Conservation (phyloP, 2,797 vertebrate genomes). For the Notolabrus celidotus region DNA sequence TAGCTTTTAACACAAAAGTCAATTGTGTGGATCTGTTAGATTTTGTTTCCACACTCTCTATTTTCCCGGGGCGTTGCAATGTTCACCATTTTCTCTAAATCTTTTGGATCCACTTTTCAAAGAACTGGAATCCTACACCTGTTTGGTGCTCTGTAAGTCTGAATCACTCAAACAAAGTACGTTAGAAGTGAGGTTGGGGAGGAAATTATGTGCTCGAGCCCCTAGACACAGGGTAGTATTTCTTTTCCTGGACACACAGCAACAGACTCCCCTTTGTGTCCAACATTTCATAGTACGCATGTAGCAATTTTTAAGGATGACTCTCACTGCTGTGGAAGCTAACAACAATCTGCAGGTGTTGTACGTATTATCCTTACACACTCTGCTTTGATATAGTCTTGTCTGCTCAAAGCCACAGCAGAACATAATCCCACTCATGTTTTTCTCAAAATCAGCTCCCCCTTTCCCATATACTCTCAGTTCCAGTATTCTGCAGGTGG, state of each 20-base stretch:
- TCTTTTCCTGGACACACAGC: conserved; percentile 66
- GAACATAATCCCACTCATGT: conserved; percentile 13
- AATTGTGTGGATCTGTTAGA: conserved; percentile 7
- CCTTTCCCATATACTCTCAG: conserved; percentile 14
- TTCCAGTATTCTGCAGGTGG: conserved; percentile 14
- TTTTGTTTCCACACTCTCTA: conserved; percentile 5
- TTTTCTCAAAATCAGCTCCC: conserved; percentile 14
- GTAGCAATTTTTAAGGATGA: conserved; percentile 81
- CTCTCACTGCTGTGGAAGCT: conserved; percentile 71
- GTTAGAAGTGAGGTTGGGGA: conserved; percentile 49
- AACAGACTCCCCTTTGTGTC: conserved; percentile 83
- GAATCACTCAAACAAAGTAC: conserved; percentile 66
- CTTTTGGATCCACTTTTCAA: conserved; percentile 36
- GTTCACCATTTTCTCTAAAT: conserved; percentile 24
- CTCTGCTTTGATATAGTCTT: conserved; percentile 58
- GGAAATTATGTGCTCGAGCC: conserved; percentile 78
- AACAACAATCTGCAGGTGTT: conserved; percentile 74
- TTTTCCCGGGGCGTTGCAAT: conserved; percentile 12
- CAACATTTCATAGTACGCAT: conserved; percentile 68
- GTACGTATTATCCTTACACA: conserved; percentile 58
- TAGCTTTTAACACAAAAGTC: background rate
- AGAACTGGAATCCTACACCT: conserved; percentile 60
- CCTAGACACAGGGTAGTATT: conserved; percentile 75
- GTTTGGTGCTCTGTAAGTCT: conserved; percentile 63
- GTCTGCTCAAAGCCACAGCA: conserved; percentile 31